Evolutionary conservation across 2,888 invertebrate species (phyloP).

Genomic region (Epistrophe grossulariae): DNA sequence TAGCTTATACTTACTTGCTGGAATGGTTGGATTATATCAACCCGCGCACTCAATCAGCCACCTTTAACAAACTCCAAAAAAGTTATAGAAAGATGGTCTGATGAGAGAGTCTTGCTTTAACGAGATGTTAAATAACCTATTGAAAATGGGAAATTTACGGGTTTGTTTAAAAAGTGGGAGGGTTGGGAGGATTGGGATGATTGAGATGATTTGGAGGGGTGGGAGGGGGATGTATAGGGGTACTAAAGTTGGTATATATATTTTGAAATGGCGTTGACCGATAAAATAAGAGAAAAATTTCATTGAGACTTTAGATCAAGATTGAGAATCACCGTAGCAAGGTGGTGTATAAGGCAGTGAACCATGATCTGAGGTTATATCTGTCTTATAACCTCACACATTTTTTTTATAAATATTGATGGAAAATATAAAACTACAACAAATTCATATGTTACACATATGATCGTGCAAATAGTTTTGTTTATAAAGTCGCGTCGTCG

Average conservation of each 20-base stretch:
- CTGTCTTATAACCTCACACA: constrained; percentile 2
- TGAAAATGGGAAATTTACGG: constrained; percentile 7
- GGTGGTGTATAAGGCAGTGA: constrained; percentile 41
- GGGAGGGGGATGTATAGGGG: too few relatives aligned
- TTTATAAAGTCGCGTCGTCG: not conserved
- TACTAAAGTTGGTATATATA: not conserved
- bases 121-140: constrained; percentile 39
- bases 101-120: constrained; percentile 19
- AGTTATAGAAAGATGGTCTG: constrained; percentile 27
- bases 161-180: not conserved
- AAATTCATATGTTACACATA: not conserved
- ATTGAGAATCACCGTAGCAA: constrained; percentile 12
- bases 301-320: constrained; percentile 3
- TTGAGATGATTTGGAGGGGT: too few relatives aligned
- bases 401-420: constrained; percentile 2
- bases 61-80: not conserved
- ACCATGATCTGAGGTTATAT: constrained; percentile 31
- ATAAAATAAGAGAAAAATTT: constrained; percentile 18
- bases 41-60: constrained; percentile 16
- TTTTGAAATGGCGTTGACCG: not conserved
- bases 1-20: not conserved
- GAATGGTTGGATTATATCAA: constrained; percentile 21
- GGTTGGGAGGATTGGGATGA: too few relatives aligned
- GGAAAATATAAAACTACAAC: constrained; percentile 12
- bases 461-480: constrained; percentile 34